Base-by-base conservation (phyloP, 2,113 vertebrate species). In the Campylomormyrus tamandua region DNA sequence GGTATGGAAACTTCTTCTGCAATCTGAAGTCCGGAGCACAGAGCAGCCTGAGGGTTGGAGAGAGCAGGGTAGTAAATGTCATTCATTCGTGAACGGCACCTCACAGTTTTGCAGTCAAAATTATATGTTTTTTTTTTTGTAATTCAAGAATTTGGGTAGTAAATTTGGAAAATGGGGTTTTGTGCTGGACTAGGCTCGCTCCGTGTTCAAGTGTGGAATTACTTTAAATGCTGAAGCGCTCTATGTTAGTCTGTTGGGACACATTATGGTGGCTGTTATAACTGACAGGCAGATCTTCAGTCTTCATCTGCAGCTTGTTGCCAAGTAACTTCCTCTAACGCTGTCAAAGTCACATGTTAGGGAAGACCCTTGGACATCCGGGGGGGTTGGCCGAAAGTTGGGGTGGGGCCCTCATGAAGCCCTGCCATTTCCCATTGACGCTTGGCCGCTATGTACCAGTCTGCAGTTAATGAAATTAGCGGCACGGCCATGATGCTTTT, bases 241-340 rank as follows among this genome's bases (percentile, higher is more conserved):
- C 70, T 42, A 13, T 17, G 74, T 80, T 42, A 15, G 35, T 80
- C 74, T 80, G 74, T 19, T 1, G 74, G 35, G 74, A 19, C 35
- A 19, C 15, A 39, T 80, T 39, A 77, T 17, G 31, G 31, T 77
- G 70, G 70, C 24, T 27, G 21, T n/a, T 48, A 24, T 45, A 50
- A 31, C 62, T 31, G 1, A n/a, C 83, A 49, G 48, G 5, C 48
- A 86, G 45, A 95, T 94, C 90, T 95, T 91, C 93, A 90, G 27
- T 77, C 58, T 77, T 52, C 53, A 52, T 94, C 95, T 95, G 86
- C 91, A 62, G 91, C 92, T 92, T 95, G 92, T 92, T 94, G 24
- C 90, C 77, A 94, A 98, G 98, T 98, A 98, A 98, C 97, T 98
- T 98, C 97, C 97, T 98, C 97, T 96, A 98, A 19, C 10, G 31